Conservation (phyloP, 2,113 vertebrate species). For the Macroglossus sobrinus region DNA sequence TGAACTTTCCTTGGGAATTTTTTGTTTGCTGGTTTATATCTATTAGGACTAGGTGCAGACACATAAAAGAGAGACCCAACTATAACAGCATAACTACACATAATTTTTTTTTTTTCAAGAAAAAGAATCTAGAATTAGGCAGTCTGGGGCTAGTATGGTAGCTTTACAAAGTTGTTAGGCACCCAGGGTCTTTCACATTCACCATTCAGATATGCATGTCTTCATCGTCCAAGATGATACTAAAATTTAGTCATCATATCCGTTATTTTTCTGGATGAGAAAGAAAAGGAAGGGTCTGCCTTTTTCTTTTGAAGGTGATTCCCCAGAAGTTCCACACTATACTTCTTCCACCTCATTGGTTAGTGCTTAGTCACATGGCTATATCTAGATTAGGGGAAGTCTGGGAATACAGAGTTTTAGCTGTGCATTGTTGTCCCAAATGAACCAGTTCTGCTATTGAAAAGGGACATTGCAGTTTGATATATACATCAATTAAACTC, state of each 20-base stretch:
- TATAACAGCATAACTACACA: not conserved
- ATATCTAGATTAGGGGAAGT: not conserved
- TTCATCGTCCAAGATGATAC: not conserved
- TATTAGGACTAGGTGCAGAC: not conserved
- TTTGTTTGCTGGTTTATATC: not conserved
- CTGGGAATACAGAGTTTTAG: not conserved
- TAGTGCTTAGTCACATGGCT: not conserved
- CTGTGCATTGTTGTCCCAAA: not conserved
- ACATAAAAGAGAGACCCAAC: not conserved
- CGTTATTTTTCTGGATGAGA: not conserved
- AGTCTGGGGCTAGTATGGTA: not conserved
- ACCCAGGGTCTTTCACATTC: not conserved
- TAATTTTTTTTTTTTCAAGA: not conserved
- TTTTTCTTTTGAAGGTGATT: not conserved
- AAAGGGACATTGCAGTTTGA: not conserved
- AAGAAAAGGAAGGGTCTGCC: not conserved
- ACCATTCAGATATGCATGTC: not conserved
- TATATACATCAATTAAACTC: not conserved
- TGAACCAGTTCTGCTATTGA: not conserved
- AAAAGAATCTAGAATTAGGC: not conserved
- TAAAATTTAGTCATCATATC: not conserved
- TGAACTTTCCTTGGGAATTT: not conserved
- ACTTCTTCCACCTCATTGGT: not conserved
- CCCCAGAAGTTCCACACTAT: not conserved
- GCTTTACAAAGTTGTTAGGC: not conserved